Conservation (phyloP, 2,888 invertebrate species). For the Mechanitis messenoides region DNA sequence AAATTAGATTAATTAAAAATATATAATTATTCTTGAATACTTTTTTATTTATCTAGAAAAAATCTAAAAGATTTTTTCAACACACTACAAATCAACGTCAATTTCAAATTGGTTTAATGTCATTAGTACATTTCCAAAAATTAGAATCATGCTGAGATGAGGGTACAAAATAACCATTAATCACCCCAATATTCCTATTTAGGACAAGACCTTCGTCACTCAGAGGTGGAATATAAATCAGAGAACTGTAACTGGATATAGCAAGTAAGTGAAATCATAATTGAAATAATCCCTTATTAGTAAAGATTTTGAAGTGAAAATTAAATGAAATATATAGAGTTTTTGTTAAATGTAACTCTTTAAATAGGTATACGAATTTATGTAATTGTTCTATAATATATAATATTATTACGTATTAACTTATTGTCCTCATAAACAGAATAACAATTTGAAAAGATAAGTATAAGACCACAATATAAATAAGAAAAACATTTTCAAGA, state of each 20-base stretch:
- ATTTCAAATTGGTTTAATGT: constrained; percentile 1
- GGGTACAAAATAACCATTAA: constrained; percentile 1
- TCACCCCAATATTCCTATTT: constrained; percentile 1
- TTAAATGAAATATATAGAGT: no score
- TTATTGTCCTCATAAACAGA: no score
- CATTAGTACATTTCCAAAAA: constrained; percentile 1
- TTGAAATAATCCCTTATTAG: no score
- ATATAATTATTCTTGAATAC: background rate
- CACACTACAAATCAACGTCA: background rate
- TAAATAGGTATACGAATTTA: no score
- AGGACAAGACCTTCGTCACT: constrained; percentile 3
- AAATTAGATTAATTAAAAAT: background rate
- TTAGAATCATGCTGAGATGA: background rate
- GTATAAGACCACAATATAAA: background rate
- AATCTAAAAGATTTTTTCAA: background rate
- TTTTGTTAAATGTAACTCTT: no score
- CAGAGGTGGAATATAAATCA: background rate
- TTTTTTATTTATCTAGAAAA: no score
- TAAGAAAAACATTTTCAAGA: constrained; percentile 7
- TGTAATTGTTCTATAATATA: no score
- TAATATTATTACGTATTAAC: no score
- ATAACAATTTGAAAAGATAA: background rate
- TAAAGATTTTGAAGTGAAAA: no score
- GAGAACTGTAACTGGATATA: background rate
- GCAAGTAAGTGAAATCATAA: no score